Conservation (phyloP, 2,797 vertebrate genomes). For the Sparidentex hasta region DNA sequence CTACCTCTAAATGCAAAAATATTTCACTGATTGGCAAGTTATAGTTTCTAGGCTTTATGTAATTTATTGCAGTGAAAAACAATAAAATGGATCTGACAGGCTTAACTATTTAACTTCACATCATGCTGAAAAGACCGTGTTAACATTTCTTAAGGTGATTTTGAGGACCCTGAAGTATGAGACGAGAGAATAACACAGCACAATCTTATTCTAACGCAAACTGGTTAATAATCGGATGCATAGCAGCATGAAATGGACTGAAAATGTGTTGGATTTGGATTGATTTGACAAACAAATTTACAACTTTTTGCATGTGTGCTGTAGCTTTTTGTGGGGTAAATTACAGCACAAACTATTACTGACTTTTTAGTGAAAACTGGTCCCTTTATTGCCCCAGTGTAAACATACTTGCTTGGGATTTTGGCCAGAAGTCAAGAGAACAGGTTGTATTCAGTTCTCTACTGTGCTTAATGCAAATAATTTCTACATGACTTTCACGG, state of each 20-base stretch:
- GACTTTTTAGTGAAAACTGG: not conserved
- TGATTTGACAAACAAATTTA: not conserved
- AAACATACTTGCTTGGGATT: conserved; percentile 10
- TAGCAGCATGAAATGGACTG: not conserved
- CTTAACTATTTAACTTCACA: conserved; percentile 12
- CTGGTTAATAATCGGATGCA: not conserved
- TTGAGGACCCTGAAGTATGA: conserved; percentile 7
- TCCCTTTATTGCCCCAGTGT: conserved; percentile 25
- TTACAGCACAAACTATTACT: not conserved
- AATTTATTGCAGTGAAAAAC: conserved; percentile 12
- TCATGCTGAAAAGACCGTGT: conserved; percentile 2
- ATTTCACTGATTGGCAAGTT: not conserved
- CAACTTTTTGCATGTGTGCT: not conserved
- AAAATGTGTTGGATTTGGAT: not conserved
- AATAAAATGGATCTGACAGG: conserved; percentile 15
- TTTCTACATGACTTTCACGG: conserved; percentile 15
- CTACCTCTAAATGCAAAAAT: conserved; percentile 39
- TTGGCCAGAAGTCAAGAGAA: conserved; percentile 19
- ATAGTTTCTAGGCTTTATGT: conserved; percentile 17
- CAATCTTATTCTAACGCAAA: conserved; percentile 8
- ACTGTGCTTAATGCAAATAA: conserved; percentile 6
- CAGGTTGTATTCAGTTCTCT: not conserved
- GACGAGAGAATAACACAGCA: not conserved
- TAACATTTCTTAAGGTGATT: conserved; percentile 11
- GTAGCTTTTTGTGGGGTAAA: not conserved